Conservation (phyloP, 2,113 vertebrate species). For the Willisornis vidua region DNA sequence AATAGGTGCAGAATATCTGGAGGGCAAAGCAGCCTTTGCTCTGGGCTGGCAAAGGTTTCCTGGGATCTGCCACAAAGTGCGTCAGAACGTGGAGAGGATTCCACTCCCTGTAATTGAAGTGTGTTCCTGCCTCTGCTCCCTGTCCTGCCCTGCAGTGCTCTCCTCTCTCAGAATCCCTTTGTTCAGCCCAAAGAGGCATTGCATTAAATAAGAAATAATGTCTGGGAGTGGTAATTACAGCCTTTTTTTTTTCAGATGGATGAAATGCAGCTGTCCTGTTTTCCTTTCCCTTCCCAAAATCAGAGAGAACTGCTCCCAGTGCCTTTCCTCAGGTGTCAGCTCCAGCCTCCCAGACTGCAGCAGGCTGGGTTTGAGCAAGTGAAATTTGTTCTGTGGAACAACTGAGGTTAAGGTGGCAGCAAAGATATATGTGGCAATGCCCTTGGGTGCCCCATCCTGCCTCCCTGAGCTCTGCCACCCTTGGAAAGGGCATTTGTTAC, state of each 20-base stretch:
- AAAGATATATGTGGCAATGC: neutral
- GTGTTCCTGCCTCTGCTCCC: slow-evolving; percentile 11
- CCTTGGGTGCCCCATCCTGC: neutral
- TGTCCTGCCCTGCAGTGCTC: slow-evolving; percentile 15
- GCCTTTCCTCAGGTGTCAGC: slow-evolving; percentile 29
- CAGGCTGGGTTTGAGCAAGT: neutral
- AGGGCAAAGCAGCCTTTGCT: neutral
- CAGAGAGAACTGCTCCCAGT: neutral
- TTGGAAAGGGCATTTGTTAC: neutral
- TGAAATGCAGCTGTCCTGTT: neutral
- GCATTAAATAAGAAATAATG: slow-evolving; percentile 64
- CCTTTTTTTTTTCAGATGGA: neutral
- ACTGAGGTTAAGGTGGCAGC: neutral
- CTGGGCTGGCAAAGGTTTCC: slow-evolving; percentile 21
- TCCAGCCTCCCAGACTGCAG: neutral
- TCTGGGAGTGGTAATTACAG: slow-evolving; percentile 56
- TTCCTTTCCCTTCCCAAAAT: neutral
- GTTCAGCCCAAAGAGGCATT: slow-evolving; percentile 48
- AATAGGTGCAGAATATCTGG: slow-evolving; percentile 7
- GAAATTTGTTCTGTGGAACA: neutral
- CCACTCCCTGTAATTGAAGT: slow-evolving; percentile 56
- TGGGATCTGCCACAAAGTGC: slow-evolving; percentile 57
- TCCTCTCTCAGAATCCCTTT: slow-evolving; percentile 52
- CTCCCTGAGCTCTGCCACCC: neutral
- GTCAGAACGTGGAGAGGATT: slow-evolving; percentile 49